Base-by-base conservation (phyloP, 2,888 invertebrate genomes). In the Sphaeridia pumilis region DNA sequence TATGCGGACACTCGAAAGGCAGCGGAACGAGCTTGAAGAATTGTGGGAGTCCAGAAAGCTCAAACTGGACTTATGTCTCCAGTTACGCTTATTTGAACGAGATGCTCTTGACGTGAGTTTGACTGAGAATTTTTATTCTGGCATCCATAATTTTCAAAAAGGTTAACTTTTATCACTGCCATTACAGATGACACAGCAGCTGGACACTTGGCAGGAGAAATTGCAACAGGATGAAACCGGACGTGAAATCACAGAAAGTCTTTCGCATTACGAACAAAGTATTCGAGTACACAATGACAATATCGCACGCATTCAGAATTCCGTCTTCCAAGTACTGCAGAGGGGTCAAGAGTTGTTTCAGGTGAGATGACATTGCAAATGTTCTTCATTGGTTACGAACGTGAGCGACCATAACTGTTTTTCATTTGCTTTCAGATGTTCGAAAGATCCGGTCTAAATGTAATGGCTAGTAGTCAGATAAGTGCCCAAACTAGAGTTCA, bases 171-270 rank as follows among this genome's bases (percentile, higher is more conserved):
- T 10, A 21, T 25, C 44, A 21, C 51, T 43, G 43, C 28, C 43
- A 14, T 21, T 49, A 12, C 66, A 84, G 78, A 77, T 83, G 48
- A 82, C 83, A 0, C 83, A 84, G 0, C 88, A 92, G 62, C 72
- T 93, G 61, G 93, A 95, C 72, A 79, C 90, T 74, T 94, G 93
- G 93, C 85, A 88, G 1, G 92, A 92, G 69, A 93, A 95, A 69
- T 73, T 95, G 55, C 89, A 90, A 69, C 86, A 88, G 65, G 82
- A 84, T 57, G 84, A 87, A 71, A 75, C 84, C 57, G 82, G 84
- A 57, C 74, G 83, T 56, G 82, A 87, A 69, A 79, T 86, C 61
- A 59, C 57, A 21, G 63, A 63, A 49, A 58, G 52, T 21, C 51
- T 63, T 20, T 49, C 60, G 25, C 59, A 61, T 49, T 63, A 61